phyloP scores from a whole-genome alignment of 2,888 invertebrate genomes.

The Campoplex capitator region DNA sequence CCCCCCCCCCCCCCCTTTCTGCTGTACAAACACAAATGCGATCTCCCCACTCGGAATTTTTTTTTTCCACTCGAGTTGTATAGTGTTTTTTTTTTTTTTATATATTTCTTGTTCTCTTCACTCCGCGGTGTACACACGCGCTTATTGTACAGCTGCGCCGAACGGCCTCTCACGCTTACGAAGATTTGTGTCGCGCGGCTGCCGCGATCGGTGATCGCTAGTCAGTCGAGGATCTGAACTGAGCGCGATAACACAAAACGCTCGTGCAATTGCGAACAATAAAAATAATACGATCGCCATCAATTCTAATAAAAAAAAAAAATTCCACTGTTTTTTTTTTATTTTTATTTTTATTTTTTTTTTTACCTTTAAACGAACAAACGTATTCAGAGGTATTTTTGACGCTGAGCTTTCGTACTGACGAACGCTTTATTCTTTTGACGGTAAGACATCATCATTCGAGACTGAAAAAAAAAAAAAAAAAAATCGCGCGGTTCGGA shows the following conservation, averaged over 20 bases:
- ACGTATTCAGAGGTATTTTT: not conserved
- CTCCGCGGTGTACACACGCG: not conserved
- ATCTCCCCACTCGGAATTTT: not conserved
- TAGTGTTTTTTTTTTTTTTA: not conserved
- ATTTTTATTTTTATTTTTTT: not conserved
- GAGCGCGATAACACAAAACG: constrained; percentile 56
- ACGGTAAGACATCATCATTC: constrained; percentile 35
- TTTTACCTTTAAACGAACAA: not conserved
- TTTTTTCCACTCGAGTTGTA: not conserved
- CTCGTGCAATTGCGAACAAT: constrained; percentile 25
- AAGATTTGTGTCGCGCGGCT: constrained; percentile 72
- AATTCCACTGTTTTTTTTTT: not conserved
- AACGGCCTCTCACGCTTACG: constrained; percentile 55
- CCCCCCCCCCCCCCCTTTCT: not conserved
- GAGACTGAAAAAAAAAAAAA: not conserved
- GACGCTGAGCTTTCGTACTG: not conserved
- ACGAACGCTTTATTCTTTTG: not conserved
- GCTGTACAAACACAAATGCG: not conserved
- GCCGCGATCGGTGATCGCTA: constrained; percentile 61
- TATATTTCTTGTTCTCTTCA: not conserved
- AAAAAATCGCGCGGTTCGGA: not conserved
- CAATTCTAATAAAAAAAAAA: not conserved
- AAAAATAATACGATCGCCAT: not conserved
- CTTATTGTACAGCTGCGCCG: constrained; percentile 21
- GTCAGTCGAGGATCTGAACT: constrained; percentile 74